phyloP scores from a whole-genome alignment of 2,113 vertebrate species.

The Anthoscopus minutus region DNA sequence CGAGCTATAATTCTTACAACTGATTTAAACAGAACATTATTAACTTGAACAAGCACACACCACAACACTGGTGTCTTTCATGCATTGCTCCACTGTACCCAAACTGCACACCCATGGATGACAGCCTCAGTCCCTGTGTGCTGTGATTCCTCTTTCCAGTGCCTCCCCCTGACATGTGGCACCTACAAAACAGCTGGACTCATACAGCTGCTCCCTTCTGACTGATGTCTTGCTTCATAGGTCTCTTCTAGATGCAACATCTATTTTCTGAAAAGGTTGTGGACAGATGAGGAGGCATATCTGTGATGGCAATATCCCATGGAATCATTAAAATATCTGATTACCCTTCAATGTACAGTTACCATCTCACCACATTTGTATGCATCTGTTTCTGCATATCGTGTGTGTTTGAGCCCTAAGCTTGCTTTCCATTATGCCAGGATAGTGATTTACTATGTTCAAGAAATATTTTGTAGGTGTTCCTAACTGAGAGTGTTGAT shows the following conservation, averaged over 20 bases:
- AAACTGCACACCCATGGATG: background rate
- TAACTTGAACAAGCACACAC: no score
- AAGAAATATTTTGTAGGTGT: background rate
- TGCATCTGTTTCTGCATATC: background rate
- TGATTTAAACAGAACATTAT: no score
- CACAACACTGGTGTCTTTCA: rapidly evolving
- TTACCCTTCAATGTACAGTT: background rate
- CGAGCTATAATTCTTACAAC: no score
- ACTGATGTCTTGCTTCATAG: background rate
- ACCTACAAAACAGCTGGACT: rapidly evolving
- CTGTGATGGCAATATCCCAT: background rate
- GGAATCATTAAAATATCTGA: background rate
- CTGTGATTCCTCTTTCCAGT: background rate
- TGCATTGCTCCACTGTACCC: rapidly evolving
- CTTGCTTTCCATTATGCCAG: background rate
- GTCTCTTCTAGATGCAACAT: background rate
- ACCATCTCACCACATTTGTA: background rate
- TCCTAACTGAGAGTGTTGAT: background rate
- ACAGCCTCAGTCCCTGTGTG: background rate
- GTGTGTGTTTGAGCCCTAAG: background rate
- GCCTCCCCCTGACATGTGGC: rapidly evolving
- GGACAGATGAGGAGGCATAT: background rate
- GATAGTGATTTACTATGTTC: background rate
- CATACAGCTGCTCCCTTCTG: background rate
- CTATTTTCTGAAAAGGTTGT: background rate